phyloP scores from a whole-genome alignment of 2,888 invertebrate genomes.

The Trissolcus brochymenae region DNA sequence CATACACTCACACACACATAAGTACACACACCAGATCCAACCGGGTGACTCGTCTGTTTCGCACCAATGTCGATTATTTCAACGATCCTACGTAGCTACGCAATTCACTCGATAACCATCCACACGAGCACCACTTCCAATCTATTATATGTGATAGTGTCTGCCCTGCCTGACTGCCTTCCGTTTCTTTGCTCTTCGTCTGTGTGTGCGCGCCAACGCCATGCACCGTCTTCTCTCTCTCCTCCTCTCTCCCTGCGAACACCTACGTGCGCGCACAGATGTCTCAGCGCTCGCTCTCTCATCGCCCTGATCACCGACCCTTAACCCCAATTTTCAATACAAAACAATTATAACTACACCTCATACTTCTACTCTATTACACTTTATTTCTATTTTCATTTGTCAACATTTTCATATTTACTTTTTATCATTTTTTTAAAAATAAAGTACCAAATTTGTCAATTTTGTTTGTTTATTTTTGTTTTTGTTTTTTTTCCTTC shows the following conservation, averaged over 20 bases:
- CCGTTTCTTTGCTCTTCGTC: not conserved
- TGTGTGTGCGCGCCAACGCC: constrained; percentile 1
- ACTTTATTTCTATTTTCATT: no score
- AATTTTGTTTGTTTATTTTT: no score
- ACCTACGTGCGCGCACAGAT: constrained; percentile 3
- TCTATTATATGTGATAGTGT: no score
- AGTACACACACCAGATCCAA: not conserved
- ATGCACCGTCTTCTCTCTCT: no score
- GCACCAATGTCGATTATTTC: not conserved
- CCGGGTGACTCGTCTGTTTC: not conserved
- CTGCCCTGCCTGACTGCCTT: no score
- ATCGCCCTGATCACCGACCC: not conserved
- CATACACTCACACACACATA: constrained; percentile 10
- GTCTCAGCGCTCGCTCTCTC: constrained; percentile 1
- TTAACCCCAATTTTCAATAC: constrained; percentile 1
- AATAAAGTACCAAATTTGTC: no score
- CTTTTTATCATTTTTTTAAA: no score
- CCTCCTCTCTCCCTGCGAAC: not conserved
- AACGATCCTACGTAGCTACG: not conserved
- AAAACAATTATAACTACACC: no score
- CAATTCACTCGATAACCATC: not conserved
- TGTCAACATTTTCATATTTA: no score
- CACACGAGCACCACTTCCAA: no score
- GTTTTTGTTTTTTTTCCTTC: no score
- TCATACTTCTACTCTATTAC: no score